A percentile compares a stretch with the other conserved stretches of the same genome.
phyloP scores from a whole-genome alignment of 2,888 invertebrate species.

The Andrena bicolor region DNA sequence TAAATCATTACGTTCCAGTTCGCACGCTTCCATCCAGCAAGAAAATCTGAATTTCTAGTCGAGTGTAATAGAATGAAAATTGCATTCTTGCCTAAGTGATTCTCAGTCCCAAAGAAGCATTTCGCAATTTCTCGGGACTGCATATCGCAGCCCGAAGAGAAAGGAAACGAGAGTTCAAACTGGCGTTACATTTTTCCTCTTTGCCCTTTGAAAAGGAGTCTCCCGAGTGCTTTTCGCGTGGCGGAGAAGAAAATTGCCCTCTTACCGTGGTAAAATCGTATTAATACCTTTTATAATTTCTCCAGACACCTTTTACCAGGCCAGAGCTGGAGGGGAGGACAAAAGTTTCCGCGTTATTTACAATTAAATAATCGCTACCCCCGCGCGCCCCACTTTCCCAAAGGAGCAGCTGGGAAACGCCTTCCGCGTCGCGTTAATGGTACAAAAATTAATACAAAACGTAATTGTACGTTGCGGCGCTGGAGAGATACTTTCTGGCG shows the following conservation, averaged over 20 bases:
- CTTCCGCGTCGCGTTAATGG: background rate
- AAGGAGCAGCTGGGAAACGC: background rate
- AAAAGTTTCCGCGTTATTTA: background rate
- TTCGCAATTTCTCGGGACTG: slow-evolving; percentile 5
- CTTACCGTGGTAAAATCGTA: background rate
- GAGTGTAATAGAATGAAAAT: slow-evolving; percentile 11
- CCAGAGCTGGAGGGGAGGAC: background rate
- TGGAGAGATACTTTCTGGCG: background rate
- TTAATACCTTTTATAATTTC: slow-evolving; percentile 3
- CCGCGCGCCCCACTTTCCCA: background rate
- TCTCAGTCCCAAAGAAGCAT: background rate
- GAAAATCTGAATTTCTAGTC: background rate
- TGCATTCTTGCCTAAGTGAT: background rate
- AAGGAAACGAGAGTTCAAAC: background rate
- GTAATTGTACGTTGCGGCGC: background rate
- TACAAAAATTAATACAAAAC: background rate
- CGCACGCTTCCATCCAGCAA: background rate
- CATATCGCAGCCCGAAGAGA: background rate
- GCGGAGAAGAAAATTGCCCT: background rate
- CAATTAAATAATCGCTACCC: background rate
- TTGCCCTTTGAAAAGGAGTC: background rate
- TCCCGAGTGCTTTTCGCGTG: background rate
- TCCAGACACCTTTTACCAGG: background rate
- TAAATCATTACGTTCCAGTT: too few species aligned
- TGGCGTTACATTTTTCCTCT: background rate